phyloP scores from a whole-genome alignment of 2,888 invertebrate genomes.

The Lasioglossum villosulum region DNA sequence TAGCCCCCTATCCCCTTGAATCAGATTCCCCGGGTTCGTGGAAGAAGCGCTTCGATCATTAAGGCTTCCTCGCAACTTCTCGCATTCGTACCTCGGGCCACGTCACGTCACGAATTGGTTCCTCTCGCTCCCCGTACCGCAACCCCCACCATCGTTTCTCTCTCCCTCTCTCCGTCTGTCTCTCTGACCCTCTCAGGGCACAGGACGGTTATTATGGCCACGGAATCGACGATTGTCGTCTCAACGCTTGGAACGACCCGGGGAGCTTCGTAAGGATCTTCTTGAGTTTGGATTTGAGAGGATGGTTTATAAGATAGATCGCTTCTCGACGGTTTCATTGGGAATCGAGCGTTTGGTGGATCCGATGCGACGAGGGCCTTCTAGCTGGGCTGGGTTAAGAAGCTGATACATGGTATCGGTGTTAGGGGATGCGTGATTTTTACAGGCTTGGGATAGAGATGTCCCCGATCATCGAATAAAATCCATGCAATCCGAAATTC shows the following conservation, averaged over 20 bases:
- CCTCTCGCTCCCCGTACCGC: background rate
- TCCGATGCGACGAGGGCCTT: background rate
- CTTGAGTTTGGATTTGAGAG: background rate
- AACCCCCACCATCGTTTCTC: background rate
- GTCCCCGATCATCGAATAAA: background rate
- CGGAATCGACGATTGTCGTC: slow-evolving; percentile 31
- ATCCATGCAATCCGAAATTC: background rate
- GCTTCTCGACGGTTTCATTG: background rate
- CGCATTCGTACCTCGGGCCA: slow-evolving; percentile 61
- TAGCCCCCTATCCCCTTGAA: slow-evolving; percentile 52
- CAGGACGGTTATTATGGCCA: slow-evolving; percentile 32
- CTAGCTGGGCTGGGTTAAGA: background rate
- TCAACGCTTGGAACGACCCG: background rate
- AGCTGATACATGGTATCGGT: background rate
- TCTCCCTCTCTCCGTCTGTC: background rate
- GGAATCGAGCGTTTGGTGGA: background rate
- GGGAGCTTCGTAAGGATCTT: background rate
- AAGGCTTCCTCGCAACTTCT: slow-evolving; percentile 73
- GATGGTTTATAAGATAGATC: background rate
- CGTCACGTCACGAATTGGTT: slow-evolving; percentile 40
- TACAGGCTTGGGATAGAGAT: background rate
- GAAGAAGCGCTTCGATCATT: slow-evolving; percentile 76
- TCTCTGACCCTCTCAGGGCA: background rate
- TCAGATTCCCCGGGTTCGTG: slow-evolving; percentile 74
- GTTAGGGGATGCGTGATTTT: background rate